phyloP scores from a whole-genome alignment of 1,140 invertebrate species.

The Ips nitidus region DNA sequence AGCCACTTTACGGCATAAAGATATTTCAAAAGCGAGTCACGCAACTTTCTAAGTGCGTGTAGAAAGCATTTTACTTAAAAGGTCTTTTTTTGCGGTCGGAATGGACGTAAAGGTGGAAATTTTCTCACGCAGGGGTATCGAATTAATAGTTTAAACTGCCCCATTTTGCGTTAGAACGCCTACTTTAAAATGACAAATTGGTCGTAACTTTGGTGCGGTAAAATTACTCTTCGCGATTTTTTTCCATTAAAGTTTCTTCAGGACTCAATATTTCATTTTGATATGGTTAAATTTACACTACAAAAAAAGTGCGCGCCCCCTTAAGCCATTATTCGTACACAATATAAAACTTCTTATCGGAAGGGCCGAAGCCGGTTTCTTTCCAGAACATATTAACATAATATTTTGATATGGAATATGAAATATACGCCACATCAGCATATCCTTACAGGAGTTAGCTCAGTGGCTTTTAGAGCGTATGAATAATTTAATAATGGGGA shows the following conservation, averaged over 20 bases:
- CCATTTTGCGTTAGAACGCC: no score
- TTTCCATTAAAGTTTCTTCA: background rate
- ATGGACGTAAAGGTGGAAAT: no score
- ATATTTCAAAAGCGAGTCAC: no score
- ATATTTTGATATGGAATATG: conserved; percentile 28
- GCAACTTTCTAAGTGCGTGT: no score
- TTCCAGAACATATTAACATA: conserved; percentile 25
- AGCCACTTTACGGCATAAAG: no score
- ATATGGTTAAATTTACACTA: conserved; percentile 10
- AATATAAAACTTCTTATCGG: conserved; percentile 27
- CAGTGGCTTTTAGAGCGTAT: conserved; percentile 30
- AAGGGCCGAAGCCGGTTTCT: conserved; percentile 6
- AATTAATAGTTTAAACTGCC: no score
- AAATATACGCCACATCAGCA: conserved; percentile 32
- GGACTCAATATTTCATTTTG: conserved; percentile 6
- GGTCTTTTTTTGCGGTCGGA: no score
- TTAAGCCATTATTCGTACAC: conserved; percentile 15
- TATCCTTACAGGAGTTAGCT: conserved; percentile 16
- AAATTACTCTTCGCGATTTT: background rate
- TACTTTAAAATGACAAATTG: no score
- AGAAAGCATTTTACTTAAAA: no score
- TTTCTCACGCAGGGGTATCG: no score
- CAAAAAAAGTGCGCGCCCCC: background rate
- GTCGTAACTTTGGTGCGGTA: no score
- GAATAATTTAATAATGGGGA: conserved; percentile 29